phyloP scores from a whole-genome alignment of 2,113 vertebrate genomes.

The Athene cunicularia region DNA sequence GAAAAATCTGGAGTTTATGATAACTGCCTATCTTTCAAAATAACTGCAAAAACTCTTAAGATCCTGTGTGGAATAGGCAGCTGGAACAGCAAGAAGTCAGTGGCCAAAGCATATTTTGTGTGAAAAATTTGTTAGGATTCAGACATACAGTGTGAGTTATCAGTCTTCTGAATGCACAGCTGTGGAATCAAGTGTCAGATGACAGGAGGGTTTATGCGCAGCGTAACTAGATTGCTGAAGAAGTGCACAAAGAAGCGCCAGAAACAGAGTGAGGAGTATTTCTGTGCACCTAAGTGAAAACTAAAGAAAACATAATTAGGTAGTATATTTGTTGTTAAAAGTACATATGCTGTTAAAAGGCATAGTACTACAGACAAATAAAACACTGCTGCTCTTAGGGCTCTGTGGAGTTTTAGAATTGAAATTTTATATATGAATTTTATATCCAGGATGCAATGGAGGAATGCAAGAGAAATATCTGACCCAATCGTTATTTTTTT shows the following conservation, averaged over 20 bases:
- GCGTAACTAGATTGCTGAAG: not conserved
- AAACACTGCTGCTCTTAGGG: not conserved
- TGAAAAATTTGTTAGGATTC: not conserved
- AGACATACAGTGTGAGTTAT: not conserved
- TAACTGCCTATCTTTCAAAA: not conserved
- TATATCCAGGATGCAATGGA: not conserved
- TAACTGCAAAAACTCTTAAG: not conserved
- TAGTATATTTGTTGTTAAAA: not conserved
- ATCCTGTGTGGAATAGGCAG: not conserved
- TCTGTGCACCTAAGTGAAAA: not conserved
- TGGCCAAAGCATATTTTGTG: not conserved
- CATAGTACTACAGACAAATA: not conserved
- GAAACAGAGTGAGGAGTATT: not conserved
- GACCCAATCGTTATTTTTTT: not conserved
- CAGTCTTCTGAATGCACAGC: not conserved
- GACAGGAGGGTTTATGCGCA: not conserved
- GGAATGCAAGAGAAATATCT: not conserved
- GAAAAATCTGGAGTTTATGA: not conserved
- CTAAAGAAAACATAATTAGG: not conserved
- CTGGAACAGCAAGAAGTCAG: not conserved
- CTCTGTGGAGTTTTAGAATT: not conserved
- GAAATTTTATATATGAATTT: not conserved
- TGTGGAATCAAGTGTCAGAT: not conserved
- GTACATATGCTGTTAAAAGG: not conserved
- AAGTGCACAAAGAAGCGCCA: not conserved